Evolutionary conservation across 2,113 vertebrate genomes (phyloP).

Genomic region (Malaclemys terrapin): DNA sequence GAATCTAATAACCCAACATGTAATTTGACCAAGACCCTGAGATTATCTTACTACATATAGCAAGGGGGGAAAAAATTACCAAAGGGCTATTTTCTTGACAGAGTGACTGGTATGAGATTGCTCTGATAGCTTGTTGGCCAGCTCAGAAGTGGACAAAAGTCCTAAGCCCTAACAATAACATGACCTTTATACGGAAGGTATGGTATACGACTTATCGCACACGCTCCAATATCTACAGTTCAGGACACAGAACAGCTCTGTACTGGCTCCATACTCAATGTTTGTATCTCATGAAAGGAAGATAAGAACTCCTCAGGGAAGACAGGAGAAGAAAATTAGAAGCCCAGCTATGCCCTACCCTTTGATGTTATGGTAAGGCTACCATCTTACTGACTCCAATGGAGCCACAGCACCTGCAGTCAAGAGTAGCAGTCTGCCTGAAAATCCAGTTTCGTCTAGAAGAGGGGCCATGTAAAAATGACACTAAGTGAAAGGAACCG

Average conservation of each 20-base stretch:
- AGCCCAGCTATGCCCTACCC: neutral
- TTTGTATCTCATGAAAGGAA: neutral
- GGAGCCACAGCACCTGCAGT: neutral
- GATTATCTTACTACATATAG: neutral
- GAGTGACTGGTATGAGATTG: neutral
- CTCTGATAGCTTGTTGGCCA: neutral
- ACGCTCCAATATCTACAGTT: neutral
- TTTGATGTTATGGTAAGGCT: neutral
- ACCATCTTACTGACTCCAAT: neutral
- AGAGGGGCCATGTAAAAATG: neutral
- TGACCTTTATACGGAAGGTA: neutral
- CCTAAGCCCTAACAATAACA: slow-evolving; percentile 1
- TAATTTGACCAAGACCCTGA: neutral
- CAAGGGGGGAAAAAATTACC: neutral
- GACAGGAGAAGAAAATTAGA: neutral
- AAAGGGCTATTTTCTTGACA: neutral
- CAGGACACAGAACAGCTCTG: neutral
- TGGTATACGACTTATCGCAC: slow-evolving; percentile 1
- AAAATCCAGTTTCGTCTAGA: slow-evolving; percentile 23
- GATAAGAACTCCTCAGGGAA: neutral
- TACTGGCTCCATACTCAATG: neutral
- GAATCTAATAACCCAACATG: slow-evolving; percentile 20
- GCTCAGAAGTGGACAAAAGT: slow-evolving; percentile 23
- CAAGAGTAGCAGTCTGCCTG: slow-evolving; percentile 36
- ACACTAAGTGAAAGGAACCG: neutral